Evolutionary conservation across 2,113 vertebrate species (phyloP), one percentile per base, ranked within the genome.

Genomic region (Odobenus rosmarus): DNA sequence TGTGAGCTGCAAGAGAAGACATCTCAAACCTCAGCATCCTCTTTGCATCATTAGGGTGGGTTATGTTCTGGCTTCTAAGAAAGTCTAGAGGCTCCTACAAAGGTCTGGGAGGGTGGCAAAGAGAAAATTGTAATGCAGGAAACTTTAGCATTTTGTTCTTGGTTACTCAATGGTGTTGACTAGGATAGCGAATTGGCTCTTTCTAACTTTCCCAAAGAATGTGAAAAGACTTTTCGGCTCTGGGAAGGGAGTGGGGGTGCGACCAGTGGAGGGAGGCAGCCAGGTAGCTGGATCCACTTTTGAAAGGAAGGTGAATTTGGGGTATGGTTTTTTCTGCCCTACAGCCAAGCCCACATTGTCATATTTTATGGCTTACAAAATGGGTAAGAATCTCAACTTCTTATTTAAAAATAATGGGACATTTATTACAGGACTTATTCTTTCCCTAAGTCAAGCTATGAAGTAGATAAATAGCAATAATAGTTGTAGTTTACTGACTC

Each of bases 1-100:
- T 93, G 93, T 97, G 94, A 97, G 81, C 61, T 96, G 3, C 26
- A 55, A 46, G 15, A 39, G 53, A 51, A 85, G 77, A 7, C 51
- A 6, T 55, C 36, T 94, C 26, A 97, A 87, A 93, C 96, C 95
- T 97, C 96, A 97, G 95, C 95, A 96, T 97, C 96, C 97, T 98
- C 83, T 97, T 90, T 92, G 39, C 93, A 94, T 95, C 85, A n/a
- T 76, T 94, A 5, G 49, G 74, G 82, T 79, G 49, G 57, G n/a
- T 72, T 59, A 10, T 82, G 15, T 88, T 83, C 59, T 64, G 71
- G 95, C 89, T 95, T 97, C 95, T 97, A 97, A 88, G 96, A 97
- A 98, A 96, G 31, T 81, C 51, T 49, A 77, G 46, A 62, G 69
- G 42, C 61, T 55, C 82, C 28, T 69, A 11, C 19, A 72, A 62